A percentile compares a stretch with the other conserved stretches of the same genome.
phyloP scores from a whole-genome alignment of 2,113 vertebrate genomes.

The Menura novaehollandiae region DNA sequence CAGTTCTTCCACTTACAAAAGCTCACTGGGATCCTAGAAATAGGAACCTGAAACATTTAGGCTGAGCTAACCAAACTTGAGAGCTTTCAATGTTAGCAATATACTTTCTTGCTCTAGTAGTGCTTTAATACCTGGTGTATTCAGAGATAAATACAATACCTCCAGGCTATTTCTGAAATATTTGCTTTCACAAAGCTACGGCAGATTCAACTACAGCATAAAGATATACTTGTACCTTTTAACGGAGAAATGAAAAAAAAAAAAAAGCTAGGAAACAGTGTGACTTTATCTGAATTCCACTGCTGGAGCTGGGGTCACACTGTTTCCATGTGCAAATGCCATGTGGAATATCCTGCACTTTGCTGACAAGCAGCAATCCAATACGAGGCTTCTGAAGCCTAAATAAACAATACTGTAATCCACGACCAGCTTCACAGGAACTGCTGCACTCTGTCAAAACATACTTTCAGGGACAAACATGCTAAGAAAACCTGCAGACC shows the following conservation, averaged over 20 bases:
- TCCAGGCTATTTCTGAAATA: not conserved
- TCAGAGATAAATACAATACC: not conserved
- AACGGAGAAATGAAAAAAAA: not conserved
- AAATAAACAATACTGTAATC: constrained; percentile 42
- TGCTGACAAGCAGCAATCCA: constrained; percentile 54
- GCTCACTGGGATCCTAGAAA: not conserved
- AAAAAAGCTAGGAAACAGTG: not conserved
- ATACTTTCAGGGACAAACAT: not conserved
- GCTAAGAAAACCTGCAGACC: not conserved
- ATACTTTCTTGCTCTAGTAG: not conserved
- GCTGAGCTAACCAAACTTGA: not conserved
- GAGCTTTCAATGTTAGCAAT: not conserved
- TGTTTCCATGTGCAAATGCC: not conserved
- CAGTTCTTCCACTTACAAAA: not conserved
- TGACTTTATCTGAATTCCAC: not conserved
- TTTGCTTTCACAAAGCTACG: not conserved
- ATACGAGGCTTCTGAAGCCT: not conserved
- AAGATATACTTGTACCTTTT: not conserved
- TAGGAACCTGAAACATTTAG: not conserved
- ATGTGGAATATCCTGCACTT: not conserved
- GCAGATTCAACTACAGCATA: not conserved
- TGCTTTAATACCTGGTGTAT: not conserved
- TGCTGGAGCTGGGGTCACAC: not conserved
- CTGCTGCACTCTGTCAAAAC: constrained; percentile 1
- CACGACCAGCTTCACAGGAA: not conserved